A percentile compares a stretch with the other conserved stretches of the same genome.
These are phyloP conservation scores for Aphis gossypii DNA, from an alignment of 1,140 invertebrate genomes.

Conservation along the genomic window DNA sequence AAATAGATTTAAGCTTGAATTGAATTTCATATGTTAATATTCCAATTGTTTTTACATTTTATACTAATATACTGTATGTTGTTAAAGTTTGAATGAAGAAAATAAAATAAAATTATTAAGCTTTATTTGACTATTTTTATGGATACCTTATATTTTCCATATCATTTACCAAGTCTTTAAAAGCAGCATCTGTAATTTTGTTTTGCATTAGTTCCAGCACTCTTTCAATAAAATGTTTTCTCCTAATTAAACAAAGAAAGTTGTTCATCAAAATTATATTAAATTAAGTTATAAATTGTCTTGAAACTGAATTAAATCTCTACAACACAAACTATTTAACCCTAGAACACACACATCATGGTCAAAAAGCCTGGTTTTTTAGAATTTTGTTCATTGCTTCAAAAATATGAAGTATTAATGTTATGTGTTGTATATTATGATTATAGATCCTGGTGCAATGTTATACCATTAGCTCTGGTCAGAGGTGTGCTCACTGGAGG, in stretches of 20 bases:
- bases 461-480: no score
- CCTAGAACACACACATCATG: no score
- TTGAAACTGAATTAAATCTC: neutral
- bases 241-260: conserved; percentile 15
- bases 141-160: conserved; percentile 46
- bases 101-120: conserved; percentile 34
- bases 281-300: neutral
- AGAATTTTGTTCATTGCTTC: no score
- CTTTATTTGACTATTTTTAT: neutral
- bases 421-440: no score
- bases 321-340: no score
- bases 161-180: neutral
- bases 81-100: conserved; percentile 40
- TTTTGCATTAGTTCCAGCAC: neutral
- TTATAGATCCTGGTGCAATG: no score
- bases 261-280: neutral
- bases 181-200: neutral
- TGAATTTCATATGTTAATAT: conserved; percentile 29
- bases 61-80: neutral
- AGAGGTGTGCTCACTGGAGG: no score
- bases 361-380: no score
- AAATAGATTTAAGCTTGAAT: conserved; percentile 10
- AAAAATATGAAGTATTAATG: no score
- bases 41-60: conserved; percentile 32
- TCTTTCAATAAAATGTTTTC: conserved; percentile 13